Conservation (phyloP, 2,888 invertebrate genomes). For the Acanthococcus lagerstroemiae region DNA sequence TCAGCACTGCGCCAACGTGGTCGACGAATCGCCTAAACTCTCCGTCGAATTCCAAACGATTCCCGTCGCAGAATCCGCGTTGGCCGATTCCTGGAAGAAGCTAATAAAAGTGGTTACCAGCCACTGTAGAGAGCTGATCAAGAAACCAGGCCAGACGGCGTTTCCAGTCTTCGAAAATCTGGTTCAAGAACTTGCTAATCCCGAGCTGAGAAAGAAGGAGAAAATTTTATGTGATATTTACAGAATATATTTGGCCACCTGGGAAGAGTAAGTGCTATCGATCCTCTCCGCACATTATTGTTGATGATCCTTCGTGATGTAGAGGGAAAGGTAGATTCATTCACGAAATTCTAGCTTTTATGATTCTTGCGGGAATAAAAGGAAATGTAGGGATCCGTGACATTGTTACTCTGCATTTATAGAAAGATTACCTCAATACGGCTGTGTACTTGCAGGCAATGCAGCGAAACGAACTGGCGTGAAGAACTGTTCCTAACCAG, state of each 20-base stretch:
- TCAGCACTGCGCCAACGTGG: slow-evolving; percentile 14
- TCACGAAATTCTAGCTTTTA: too few species aligned
- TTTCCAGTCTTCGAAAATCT: slow-evolving; percentile 9
- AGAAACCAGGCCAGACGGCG: slow-evolving; percentile 1
- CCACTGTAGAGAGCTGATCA: slow-evolving; percentile 3
- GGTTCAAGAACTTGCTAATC: background rate
- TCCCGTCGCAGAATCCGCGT: background rate
- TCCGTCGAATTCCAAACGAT: slow-evolving; percentile 14
- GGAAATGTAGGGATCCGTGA: too few species aligned
- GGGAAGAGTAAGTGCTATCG: background rate
- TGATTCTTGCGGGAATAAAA: too few species aligned
- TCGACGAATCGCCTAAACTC: slow-evolving; percentile 16
- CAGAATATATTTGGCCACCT: slow-evolving; percentile 18
- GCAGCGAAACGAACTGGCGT: slow-evolving; percentile 18
- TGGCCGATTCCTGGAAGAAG: slow-evolving; percentile 20
- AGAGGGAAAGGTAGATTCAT: too few species aligned
- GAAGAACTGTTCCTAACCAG: slow-evolving; percentile 4
- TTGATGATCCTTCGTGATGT: too few species aligned
- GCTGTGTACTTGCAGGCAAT: slow-evolving; percentile 1
- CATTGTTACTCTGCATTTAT: too few species aligned
- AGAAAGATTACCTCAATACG: too few species aligned
- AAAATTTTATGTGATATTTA: slow-evolving; percentile 24
- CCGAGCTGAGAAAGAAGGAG: slow-evolving; percentile 11
- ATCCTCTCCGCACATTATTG: background rate
- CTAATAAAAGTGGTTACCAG: slow-evolving; percentile 17